phyloP scores from a whole-genome alignment of 2,113 vertebrate genomes.

The Noctilio leporinus region DNA sequence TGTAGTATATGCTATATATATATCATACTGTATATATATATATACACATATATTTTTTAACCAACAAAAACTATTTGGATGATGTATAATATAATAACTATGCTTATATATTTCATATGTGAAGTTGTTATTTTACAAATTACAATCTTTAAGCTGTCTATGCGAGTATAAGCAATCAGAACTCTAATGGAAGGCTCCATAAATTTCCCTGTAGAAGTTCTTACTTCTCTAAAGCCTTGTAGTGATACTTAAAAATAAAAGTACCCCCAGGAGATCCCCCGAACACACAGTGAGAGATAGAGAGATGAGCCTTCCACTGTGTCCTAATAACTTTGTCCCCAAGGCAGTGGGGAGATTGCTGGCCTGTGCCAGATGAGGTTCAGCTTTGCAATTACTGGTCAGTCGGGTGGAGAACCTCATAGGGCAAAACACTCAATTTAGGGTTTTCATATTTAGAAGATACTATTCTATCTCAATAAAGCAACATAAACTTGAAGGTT shows the following conservation, averaged over 20 bases:
- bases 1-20: background rate
- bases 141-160: background rate
- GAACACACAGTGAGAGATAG: background rate
- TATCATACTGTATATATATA: too few relatives aligned
- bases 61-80: background rate
- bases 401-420: background rate
- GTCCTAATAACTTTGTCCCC: background rate
- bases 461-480: background rate
- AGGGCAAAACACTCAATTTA: background rate
- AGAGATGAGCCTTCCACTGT: background rate
- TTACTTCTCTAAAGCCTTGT: background rate
- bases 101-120: conserved; percentile 1
- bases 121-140: conserved; percentile 22
- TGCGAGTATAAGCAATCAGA: background rate
- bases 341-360: background rate
- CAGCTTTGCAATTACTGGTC: background rate
- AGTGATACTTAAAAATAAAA: background rate
- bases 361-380: background rate
- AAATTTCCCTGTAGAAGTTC: background rate
- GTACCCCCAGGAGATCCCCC: background rate
- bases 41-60: background rate
- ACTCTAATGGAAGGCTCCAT: background rate
- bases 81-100: background rate
- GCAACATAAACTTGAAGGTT: background rate
- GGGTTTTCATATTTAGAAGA: background rate